These are phyloP conservation scores for Sebastes schlegelii DNA, from an alignment of 2,113 vertebrate species.

Conservation along the genomic window DNA sequence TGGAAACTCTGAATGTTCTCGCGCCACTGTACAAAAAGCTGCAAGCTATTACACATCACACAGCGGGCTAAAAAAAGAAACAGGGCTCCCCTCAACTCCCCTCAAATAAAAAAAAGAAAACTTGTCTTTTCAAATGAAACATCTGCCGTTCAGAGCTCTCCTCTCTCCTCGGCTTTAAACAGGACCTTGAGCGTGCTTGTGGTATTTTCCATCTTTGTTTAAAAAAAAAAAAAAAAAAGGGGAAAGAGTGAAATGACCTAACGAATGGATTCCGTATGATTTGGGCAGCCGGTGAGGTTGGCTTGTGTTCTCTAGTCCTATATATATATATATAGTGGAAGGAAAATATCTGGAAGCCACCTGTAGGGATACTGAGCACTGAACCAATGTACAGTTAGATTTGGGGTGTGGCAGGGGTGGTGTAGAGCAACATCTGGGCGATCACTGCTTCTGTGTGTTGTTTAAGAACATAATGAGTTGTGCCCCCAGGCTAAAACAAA, in stretches of 20 bases:
- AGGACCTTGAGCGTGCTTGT: constrained; percentile 46
- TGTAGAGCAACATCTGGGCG: constrained; percentile 26
- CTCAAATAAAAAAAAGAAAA: constrained; percentile 48
- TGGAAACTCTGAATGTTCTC: constrained; percentile 86
- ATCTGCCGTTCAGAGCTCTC: constrained; percentile 18
- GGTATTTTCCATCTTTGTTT: constrained; percentile 72
- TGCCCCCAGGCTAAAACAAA: not conserved
- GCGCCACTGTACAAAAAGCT: constrained; percentile 80
- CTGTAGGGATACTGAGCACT: constrained; percentile 28
- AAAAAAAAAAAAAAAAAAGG: constrained; percentile 19
- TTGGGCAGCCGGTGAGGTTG: constrained; percentile 6
- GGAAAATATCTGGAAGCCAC: constrained; percentile 47
- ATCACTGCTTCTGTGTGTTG: constrained; percentile 12
- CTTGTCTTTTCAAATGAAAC: constrained; percentile 49
- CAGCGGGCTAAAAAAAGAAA: constrained; percentile 76
- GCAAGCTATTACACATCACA: constrained; percentile 79
- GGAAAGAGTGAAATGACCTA: constrained; percentile 44
- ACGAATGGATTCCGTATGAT: constrained; percentile 39
- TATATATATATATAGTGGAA: constrained; percentile 21
- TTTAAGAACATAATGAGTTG: not conserved
- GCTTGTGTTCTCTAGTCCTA: constrained; percentile 44
- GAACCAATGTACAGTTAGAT: constrained; percentile 13
- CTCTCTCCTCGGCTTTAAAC: constrained; percentile 35
- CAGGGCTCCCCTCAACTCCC: constrained; percentile 43
- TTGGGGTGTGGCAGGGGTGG: constrained; percentile 30